phyloP scores from a whole-genome alignment of 2,797 vertebrate genomes.

The Chelon labrosus region DNA sequence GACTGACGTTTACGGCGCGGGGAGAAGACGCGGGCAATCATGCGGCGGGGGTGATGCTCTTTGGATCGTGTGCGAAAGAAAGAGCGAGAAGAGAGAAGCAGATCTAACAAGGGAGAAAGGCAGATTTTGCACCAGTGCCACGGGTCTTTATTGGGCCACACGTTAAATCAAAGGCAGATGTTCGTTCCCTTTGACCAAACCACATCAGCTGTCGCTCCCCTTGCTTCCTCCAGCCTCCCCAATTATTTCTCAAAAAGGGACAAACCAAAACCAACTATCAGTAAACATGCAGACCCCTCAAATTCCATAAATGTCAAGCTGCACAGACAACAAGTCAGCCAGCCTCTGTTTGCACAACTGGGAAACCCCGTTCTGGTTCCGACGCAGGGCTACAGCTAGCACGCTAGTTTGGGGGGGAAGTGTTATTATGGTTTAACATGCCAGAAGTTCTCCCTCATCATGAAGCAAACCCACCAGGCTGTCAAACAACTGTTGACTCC shows the following conservation, averaged over 20 bases:
- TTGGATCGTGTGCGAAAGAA: slow-evolving; percentile 37
- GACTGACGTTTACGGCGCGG: slow-evolving; percentile 18
- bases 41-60: slow-evolving; percentile 17
- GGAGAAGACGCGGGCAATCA: slow-evolving; percentile 6
- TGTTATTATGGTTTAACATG: slow-evolving; percentile 80
- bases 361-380: slow-evolving; percentile 70
- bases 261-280: slow-evolving; percentile 76
- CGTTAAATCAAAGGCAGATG: slow-evolving; percentile 83
- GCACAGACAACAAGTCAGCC: slow-evolving; percentile 66
- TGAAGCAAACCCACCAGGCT: slow-evolving; percentile 74
- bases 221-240: slow-evolving; percentile 67
- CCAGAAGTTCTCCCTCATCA: slow-evolving; percentile 78
- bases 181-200: slow-evolving; percentile 70
- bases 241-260: slow-evolving; percentile 72
- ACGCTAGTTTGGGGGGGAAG: slow-evolving; percentile 65
- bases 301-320: slow-evolving; percentile 72
- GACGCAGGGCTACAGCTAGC: slow-evolving; percentile 66
- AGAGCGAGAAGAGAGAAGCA: slow-evolving; percentile 40
- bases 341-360: slow-evolving; percentile 69
- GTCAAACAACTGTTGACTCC: slow-evolving; percentile 79
- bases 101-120: slow-evolving; percentile 54
- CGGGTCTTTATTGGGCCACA: slow-evolving; percentile 70
- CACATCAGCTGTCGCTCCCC: slow-evolving; percentile 81
- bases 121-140: slow-evolving; percentile 57
- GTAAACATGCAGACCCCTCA: slow-evolving; percentile 80